These are phyloP conservation scores for Clepsis dumicolana DNA, from an alignment of 2,888 invertebrate genomes.

Conservation along the genomic window DNA sequence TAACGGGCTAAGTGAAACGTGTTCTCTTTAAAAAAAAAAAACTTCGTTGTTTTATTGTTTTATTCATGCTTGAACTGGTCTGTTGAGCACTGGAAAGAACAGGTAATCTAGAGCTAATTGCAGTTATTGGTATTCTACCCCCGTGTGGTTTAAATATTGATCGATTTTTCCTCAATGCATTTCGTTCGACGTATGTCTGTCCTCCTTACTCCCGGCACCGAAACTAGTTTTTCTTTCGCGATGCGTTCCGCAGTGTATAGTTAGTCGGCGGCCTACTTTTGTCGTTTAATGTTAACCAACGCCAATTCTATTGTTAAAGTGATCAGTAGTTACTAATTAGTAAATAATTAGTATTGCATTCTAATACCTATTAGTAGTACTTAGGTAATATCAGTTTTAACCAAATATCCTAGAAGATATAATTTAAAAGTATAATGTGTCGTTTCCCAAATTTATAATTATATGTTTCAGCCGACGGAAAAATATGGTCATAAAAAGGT, in stretches of 20 bases:
- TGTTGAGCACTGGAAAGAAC: constrained; percentile 1
- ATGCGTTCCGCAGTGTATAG: constrained; percentile 19
- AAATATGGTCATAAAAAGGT: constrained; percentile 6
- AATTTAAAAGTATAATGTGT: neutral
- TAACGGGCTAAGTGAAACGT: constrained; percentile 1
- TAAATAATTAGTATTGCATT: neutral
- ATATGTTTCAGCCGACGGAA: neutral
- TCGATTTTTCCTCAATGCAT: constrained; percentile 70
- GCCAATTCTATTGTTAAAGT: constrained; percentile 22
- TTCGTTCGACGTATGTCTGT: constrained; percentile 55
- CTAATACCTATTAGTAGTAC: constrained; percentile 5
- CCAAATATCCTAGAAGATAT: neutral
- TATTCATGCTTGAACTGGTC: constrained; percentile 14
- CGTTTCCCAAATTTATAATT: neutral
- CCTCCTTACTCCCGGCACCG: constrained; percentile 53
- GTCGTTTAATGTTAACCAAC: constrained; percentile 24
- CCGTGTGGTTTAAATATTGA: constrained; percentile 10
- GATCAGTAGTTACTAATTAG: neutral
- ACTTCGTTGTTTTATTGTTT: constrained; percentile 12
- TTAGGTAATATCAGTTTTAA: neutral
- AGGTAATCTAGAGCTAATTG: constrained; percentile 33
- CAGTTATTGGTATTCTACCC: constrained; percentile 30
- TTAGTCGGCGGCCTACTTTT: constrained; percentile 37
- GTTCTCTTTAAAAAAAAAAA: neutral
- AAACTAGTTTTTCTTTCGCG: constrained; percentile 42